Conservation (phyloP, 2,888 invertebrate species). For the Helleia helle region DNA sequence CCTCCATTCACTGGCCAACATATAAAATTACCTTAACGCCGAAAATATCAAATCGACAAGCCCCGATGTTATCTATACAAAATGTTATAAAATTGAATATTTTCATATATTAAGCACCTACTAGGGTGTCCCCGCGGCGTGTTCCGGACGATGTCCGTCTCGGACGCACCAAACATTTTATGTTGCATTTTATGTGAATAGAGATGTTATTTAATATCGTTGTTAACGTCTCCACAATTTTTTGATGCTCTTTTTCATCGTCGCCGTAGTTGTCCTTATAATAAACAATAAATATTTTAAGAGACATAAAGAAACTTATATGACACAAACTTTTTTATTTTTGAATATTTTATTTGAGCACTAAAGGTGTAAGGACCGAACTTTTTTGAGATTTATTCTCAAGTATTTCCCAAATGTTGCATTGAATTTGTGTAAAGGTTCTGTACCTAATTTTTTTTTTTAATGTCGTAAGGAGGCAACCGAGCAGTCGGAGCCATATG, state of each 20-base stretch:
- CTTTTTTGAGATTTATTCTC: not conserved
- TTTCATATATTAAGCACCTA: constrained; percentile 52
- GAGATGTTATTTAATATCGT: constrained; percentile 69
- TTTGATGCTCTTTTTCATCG: constrained; percentile 38
- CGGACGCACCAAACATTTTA: constrained; percentile 38
- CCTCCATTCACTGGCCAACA: constrained; percentile 52
- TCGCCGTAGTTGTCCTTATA: constrained; percentile 28
- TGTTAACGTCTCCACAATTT: constrained; percentile 61
- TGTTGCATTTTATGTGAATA: constrained; percentile 60
- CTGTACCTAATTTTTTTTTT: no score
- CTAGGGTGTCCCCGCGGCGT: constrained; percentile 45
- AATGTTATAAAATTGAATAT: constrained; percentile 73
- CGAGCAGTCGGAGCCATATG: no score
- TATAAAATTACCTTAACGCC: constrained; percentile 69
- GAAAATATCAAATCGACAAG: constrained; percentile 71
- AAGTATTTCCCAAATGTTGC: not conserved
- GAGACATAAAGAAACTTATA: not conserved
- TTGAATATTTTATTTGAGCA: not conserved
- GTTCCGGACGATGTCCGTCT: constrained; percentile 37
- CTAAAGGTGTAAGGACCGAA: not conserved
- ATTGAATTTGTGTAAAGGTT: no score
- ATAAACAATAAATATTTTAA: constrained; percentile 2
- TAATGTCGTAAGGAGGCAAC: no score
- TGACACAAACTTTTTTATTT: not conserved
- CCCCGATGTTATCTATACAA: constrained; percentile 63